A percentile compares a stretch with the other conserved stretches of the same genome.
These are phyloP conservation scores for Leptinotarsa texana DNA, from an alignment of 1,140 invertebrate species.

Conservation along the genomic window DNA sequence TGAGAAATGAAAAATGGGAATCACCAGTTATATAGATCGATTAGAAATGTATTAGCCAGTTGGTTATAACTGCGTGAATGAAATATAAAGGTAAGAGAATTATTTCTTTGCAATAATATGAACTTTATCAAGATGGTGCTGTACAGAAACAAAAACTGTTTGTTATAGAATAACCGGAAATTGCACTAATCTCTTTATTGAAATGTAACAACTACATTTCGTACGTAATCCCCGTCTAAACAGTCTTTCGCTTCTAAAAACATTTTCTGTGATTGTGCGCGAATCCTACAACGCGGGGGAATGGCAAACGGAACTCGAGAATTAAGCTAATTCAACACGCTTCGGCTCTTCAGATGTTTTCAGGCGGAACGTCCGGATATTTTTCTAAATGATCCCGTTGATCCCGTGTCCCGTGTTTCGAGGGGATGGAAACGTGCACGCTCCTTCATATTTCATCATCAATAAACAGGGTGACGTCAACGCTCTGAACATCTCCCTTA, in stretches of 20 bases:
- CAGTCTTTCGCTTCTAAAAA: not conserved
- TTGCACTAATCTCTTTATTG: not conserved
- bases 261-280: not conserved
- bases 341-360: constrained; percentile 14
- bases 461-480: not conserved
- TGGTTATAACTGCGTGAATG: too few species aligned
- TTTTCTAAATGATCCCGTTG: constrained; percentile 20
- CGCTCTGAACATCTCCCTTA: too few species aligned
- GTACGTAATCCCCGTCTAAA: not conserved
- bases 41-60: too few species aligned
- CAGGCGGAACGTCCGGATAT: constrained; percentile 1
- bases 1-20: too few species aligned
- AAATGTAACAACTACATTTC: not conserved
- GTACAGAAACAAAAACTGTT: too few species aligned
- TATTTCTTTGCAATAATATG: too few species aligned
- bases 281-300: not conserved
- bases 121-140: too few species aligned
- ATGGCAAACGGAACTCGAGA: constrained; percentile 14
- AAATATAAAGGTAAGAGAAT: too few species aligned
- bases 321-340: constrained; percentile 21
- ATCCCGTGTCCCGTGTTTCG: constrained; percentile 12
- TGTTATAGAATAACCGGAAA: too few species aligned
- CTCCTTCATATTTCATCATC: not conserved
- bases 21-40: too few species aligned
- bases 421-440: not conserved